phyloP scores from a whole-genome alignment of 2,797 vertebrate species.

The Myotis vivesi region DNA sequence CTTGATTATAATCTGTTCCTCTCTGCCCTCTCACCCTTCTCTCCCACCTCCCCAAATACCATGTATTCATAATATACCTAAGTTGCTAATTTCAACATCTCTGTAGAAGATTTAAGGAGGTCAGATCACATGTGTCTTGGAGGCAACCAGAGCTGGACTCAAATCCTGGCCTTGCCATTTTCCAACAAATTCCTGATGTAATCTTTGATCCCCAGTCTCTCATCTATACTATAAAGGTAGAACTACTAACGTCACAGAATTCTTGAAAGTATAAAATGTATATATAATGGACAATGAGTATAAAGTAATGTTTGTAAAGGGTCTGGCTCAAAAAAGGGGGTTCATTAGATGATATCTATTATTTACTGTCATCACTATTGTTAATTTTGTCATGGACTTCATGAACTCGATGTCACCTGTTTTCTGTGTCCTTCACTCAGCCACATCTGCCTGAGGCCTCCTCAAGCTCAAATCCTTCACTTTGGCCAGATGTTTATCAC shows the following conservation, averaged over 20 bases:
- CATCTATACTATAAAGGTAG: not conserved
- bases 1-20: not conserved
- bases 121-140: not conserved
- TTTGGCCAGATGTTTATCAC: not conserved
- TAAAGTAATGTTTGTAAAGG: not conserved
- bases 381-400: not conserved
- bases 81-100: not conserved
- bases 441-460: not conserved
- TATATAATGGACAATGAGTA: too few relatives aligned
- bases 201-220: not conserved
- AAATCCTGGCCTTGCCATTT: not conserved
- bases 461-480: not conserved
- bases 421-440: not conserved
- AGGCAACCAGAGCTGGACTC: not conserved
- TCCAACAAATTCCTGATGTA: not conserved
- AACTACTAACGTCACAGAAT: not conserved
- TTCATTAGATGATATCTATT: not conserved
- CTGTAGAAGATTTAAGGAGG: not conserved
- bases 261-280: not conserved
- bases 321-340: not conserved
- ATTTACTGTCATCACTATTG: not conserved
- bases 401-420: not conserved
- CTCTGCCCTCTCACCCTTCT: too few relatives aligned
- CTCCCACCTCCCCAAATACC: fast-evolving
- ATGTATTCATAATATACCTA: not conserved